Percentiles rank a stretch among this genome's conserved stretches.
These are phyloP conservation scores for Pangasianodon hypophthalmus DNA, from an alignment of 2,113 vertebrate genomes.

Conservation along the genomic window DNA sequence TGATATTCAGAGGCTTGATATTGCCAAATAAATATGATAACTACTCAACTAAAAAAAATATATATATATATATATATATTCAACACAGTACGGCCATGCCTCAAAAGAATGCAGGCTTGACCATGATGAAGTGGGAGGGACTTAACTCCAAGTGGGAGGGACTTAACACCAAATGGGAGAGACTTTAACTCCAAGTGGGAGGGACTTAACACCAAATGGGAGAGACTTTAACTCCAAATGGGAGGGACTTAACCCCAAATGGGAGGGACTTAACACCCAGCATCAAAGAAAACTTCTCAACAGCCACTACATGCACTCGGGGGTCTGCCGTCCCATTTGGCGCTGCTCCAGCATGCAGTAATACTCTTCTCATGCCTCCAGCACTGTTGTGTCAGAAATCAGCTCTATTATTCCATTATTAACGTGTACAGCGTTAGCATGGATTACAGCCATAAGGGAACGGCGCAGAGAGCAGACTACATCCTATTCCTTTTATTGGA, in stretches of 20 bases:
- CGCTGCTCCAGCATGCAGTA: not conserved
- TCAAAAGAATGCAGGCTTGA: not conserved
- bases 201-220: not conserved
- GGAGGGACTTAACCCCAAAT: not conserved
- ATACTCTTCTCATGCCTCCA: not conserved
- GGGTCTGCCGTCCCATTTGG: not conserved
- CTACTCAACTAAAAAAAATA: not conserved
- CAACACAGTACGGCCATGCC: not conserved
- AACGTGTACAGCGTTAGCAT: not conserved
- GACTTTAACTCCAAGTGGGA: not conserved
- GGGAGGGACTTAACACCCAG: too few relatives aligned
- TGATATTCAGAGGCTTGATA: not conserved
- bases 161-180: not conserved
- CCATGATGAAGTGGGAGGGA: not conserved
- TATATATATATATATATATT: not conserved
- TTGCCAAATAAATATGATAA: not conserved
- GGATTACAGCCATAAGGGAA: not conserved
- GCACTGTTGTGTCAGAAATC: not conserved
- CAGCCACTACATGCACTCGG: not conserved
- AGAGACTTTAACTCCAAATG: not conserved
- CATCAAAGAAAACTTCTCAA: not conserved
- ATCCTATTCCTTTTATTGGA: not conserved
- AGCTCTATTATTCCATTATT: not conserved
- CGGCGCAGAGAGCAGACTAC: not conserved
- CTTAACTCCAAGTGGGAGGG: not conserved